Evolutionary conservation across 2,888 invertebrate species (phyloP).

Genomic region (Ypsolopha sequella): DNA sequence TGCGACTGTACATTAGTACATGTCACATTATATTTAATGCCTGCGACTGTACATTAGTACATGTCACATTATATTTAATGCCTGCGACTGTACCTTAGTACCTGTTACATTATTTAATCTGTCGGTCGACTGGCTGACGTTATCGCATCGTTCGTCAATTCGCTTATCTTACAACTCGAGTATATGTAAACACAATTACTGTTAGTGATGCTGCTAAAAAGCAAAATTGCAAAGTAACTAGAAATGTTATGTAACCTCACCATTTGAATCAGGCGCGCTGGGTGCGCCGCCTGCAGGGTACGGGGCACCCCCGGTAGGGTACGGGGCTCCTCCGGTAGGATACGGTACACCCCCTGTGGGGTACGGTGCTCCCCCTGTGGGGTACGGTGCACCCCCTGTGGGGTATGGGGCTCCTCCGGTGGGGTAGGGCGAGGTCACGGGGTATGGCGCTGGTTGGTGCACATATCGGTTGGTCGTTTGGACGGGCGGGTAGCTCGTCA

Average conservation of each 20-base stretch:
- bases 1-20: too few species aligned
- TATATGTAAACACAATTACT: background rate
- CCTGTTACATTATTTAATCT: too few species aligned
- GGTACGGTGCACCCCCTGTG: slow-evolving; percentile 15
- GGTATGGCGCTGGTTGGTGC: background rate
- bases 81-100: too few species aligned
- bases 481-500: slow-evolving; percentile 10
- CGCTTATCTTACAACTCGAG: too few species aligned
- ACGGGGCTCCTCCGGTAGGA: slow-evolving; percentile 12
- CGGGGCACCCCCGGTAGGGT: slow-evolving; percentile 11
- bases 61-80: too few species aligned
- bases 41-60: too few species aligned
- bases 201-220: background rate
- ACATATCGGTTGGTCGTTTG: too few species aligned
- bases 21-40: too few species aligned
- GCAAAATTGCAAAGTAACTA: background rate
- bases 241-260: slow-evolving; percentile 18
- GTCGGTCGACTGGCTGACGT: too few species aligned
- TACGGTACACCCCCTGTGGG: slow-evolving; percentile 17
- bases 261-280: slow-evolving; percentile 36
- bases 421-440: slow-evolving; percentile 11
- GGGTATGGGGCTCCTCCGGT: slow-evolving; percentile 15
- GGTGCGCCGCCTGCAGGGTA: slow-evolving; percentile 22
- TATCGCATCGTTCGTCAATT: too few species aligned
- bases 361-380: slow-evolving; percentile 17